phyloP scores from a whole-genome alignment of 2,888 invertebrate species.

The Rhaphigaster nebulosa region DNA sequence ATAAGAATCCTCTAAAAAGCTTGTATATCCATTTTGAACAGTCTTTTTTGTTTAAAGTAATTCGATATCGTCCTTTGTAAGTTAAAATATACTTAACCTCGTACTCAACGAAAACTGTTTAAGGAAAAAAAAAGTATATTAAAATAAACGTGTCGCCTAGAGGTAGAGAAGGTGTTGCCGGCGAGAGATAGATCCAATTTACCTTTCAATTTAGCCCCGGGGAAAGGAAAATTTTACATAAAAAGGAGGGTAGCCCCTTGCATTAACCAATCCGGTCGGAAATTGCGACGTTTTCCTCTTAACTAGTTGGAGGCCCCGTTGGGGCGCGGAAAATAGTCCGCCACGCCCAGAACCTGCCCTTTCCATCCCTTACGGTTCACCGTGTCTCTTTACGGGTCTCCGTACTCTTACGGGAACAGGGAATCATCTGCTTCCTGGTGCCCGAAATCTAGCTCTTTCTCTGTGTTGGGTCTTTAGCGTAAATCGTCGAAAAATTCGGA shows the following conservation, averaged over 20 bases:
- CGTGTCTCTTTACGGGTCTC: not conserved
- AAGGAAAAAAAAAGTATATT: not conserved
- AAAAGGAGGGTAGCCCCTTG: slow-evolving; percentile 14
- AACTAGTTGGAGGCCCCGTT: not conserved
- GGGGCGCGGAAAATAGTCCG: not conserved
- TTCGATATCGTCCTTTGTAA: not conserved
- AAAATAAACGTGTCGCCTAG: not conserved
- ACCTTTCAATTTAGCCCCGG: slow-evolving; percentile 48
- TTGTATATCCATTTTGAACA: too few relatives aligned
- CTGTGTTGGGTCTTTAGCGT: too few relatives aligned
- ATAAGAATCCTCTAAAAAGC: too few relatives aligned
- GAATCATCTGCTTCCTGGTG: slow-evolving; percentile 36
- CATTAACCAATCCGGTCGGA: slow-evolving; percentile 41
- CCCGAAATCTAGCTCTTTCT: not conserved
- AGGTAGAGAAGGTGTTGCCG: not conserved
- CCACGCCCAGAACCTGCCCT: slow-evolving; percentile 7
- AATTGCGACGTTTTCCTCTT: slow-evolving; percentile 45
- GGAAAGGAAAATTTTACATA: slow-evolving; percentile 44
- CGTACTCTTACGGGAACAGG: not conserved
- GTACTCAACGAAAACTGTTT: not conserved
- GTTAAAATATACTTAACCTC: not conserved
- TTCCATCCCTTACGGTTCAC: not conserved
- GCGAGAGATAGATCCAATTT: slow-evolving; percentile 21
- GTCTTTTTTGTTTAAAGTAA: not conserved
- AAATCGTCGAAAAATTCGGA: not conserved